Evolutionary conservation across 2,113 vertebrate species (phyloP), one percentile per base, ranked within the genome.

Genomic region (Nanorana parkeri): DNA sequence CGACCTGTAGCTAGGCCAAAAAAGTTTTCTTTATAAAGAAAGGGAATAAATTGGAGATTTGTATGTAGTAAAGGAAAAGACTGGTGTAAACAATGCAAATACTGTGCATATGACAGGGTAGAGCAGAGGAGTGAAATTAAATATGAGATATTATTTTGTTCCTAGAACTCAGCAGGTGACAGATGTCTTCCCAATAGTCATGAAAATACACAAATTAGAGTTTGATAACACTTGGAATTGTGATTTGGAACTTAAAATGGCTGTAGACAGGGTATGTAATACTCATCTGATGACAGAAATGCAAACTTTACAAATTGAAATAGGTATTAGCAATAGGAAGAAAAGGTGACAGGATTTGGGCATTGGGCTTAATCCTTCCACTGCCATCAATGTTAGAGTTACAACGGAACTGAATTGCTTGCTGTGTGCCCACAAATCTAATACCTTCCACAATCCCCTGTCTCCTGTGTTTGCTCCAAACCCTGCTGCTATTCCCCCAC

Each of bases 151-250:
- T 71, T 63, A 21, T 15, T 32, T 24, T 78, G 58, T 81, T 81
- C 58, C 68, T 73, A 64, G 56, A 81, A 81, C 56, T 64, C 56
- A 51, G 58, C 78, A 81, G 78, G 78, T 73, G 78, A 56, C 52
- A 63, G 28, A 28, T 41, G 23, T 61, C 26, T 24, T 64, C 36
- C 36, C 58, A 64, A 65, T 60, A 32, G 19, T 23, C 23, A 24
- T 73, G 54, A 73, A 36, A 74, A 29, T 52, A 55, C 51, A 29
- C 29, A 20, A 51, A 64, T 52, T 54, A 61, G 52, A 32, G 29
- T 64, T 61, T 61, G 21, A 24, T 47, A 80, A 80, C 28, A 80
- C 15, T 23, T 36, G 29, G 52, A 58, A 55, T 32, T 68, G 36
- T 47, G 51, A 19, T 72, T 28, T n/a, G 51, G 68, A 72, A 28